Base-by-base conservation (phyloP, 23 tunicate genomes). In the Halocynthia aurantium region DNA sequence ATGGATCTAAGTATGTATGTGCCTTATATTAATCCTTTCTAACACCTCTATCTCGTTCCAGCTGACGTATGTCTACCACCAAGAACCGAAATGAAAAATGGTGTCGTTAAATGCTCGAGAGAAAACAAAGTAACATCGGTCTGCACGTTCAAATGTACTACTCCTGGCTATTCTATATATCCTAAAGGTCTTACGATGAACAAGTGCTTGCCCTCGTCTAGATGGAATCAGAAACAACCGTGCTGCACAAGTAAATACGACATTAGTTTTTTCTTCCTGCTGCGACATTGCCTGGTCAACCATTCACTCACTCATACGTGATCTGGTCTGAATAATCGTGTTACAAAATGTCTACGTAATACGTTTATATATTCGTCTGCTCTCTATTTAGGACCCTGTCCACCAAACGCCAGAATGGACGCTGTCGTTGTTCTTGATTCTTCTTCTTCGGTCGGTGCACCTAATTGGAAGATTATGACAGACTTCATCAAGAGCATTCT, bases 231-330 rank as follows among this genome's bases (percentile, higher is more conserved):
- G 31, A 81, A 75, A 11, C 70, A 81, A 7, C 96, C 96, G 21
- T 89, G 96, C 67, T 89, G 96, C 61, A 83, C 96, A 68, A 75
- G 96, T 89, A 70, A 83, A 81, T 62, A 31, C 44, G 44, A 31
- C 44, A 31, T 0, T 0, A 31, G 44, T 31, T 31, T 4, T 31
- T 31, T 31, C 44, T 31, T 31, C 4, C 4, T 31, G 4, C 44
- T 1, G 44, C 4, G 44, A 4, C 44, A 31, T 31, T 31, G 44
- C 4, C 44, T 0, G 44, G 44, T 31, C 1, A 4, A 31, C 44
- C 44, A 31, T 31, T 31, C 44, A 31, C 44, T 31, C 44, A 31
- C 44, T 31, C 44, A 31, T 31, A 0, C 44, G 44, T 31, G 44
- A 31, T 31, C 44, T 31, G 4, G 44, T 31, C 44, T 0, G 44